Evolutionary conservation across 2,888 invertebrate species (phyloP).

Genomic region (Drosophila austrosaltans): DNA sequence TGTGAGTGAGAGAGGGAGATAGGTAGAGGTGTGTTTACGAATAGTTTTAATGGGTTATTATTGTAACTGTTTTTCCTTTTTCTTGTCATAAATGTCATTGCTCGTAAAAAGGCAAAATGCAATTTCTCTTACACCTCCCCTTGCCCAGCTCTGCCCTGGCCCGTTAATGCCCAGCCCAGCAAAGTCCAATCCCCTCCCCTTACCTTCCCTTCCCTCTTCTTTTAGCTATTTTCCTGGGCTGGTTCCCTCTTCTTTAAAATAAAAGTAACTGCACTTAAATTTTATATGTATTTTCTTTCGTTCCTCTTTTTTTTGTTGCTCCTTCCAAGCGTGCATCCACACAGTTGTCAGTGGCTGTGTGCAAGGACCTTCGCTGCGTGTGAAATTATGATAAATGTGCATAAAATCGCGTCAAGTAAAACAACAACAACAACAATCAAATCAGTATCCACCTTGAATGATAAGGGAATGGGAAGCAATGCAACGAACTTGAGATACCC

Average conservation of each 20-base stretch:
- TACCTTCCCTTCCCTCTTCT: constrained; percentile 22
- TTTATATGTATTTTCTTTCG: constrained; percentile 66
- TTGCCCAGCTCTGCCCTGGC: background rate
- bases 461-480: background rate
- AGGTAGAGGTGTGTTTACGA: constrained; percentile 67
- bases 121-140: constrained; percentile 49
- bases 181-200: background rate
- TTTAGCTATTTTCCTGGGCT: background rate
- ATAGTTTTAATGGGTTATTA: constrained; percentile 80
- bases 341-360: constrained; percentile 54
- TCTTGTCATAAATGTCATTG: constrained; percentile 70
- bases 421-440: constrained; percentile 37
- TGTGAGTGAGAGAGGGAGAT: background rate
- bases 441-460: background rate
- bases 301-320: background rate
- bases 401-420: constrained; percentile 70
- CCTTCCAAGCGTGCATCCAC: constrained; percentile 22
- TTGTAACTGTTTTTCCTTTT: constrained; percentile 51
- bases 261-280: constrained; percentile 66
- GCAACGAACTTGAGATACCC: background rate
- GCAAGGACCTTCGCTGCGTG: constrained; percentile 64
- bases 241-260: constrained; percentile 36
- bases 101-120: constrained; percentile 76
- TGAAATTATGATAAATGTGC: constrained; percentile 79
- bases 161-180: too few species aligned